Base-by-base conservation (phyloP, 1,140 invertebrate genomes). In the Lasioglossum baleicum region DNA sequence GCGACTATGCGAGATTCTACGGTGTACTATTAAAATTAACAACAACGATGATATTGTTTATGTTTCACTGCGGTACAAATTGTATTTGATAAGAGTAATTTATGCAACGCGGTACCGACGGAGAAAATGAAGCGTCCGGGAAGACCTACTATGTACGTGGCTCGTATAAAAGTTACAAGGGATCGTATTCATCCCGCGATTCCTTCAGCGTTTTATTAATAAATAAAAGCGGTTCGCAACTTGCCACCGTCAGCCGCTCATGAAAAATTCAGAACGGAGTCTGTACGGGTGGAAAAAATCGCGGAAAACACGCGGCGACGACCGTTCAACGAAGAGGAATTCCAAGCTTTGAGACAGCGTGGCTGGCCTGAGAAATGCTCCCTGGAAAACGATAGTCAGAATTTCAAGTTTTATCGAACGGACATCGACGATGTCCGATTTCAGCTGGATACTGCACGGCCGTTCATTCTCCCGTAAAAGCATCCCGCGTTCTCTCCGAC, bases 401-500 rank as follows among this genome's bases (percentile, higher is more conserved):
- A 17, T 53, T 64, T 72, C 76, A 10, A 72, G 35, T 78, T 64
- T 65, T 26, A 65, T 72, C 60, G 48, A 72, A 7, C 0, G 15
- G 3, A 6, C 7, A 15, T 13, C 58, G 42, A 7, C 10, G 48
- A 66, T 68, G 56, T 75, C 74, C 51, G 6, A 13, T 75, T 58
- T 31, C 20, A 20, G 7, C 20, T n/a, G 17, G 56, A 22, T 26
- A 26, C 26, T 42, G 53, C 58, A 60, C 58, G 35, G 20, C n/a
- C 31, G 51, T 35, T 76, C 22, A 26, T 26, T 60, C n/a, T 20
- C 63, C 20, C 22, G 66, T 63, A 72, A 78, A 72, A 72, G 76
- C 68, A 7, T 78, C 75, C 72, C 48, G 35, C 26, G 58, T 78
- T 78, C 68, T 13, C 58, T 53, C 31, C 31, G 60, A 65, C 61